Base-by-base conservation (phyloP, 2,113 vertebrate species). In the Indicator maculatus region DNA sequence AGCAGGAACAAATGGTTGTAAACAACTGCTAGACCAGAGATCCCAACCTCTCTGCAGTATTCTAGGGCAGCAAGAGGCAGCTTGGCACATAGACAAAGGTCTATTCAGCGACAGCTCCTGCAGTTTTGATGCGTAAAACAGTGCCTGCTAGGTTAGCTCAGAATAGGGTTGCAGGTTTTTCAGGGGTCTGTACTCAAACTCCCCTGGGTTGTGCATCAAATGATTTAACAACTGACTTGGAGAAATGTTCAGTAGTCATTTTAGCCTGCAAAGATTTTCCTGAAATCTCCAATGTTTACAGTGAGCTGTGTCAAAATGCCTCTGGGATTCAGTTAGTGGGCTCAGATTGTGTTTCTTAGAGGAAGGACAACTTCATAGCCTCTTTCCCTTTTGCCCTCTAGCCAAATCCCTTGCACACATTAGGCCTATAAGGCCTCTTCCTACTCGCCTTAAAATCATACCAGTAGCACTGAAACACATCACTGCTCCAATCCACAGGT, bases 141-240 rank as follows among this genome's bases (percentile, higher is more conserved):
- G 26, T 41, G 33, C 47, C 45, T 44, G 30, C 8, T 11, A 27
- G 36, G 23, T 28, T 63, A 83, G 61, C 16, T 26, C n/a, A 65
- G 38, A 79, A 47, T 1, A 38, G 9, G 17, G 28, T 5, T 1
- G 1, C n/a, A 72, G 1, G 1, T 59, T 59, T 18, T 38, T 26
- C 71, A 33, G 66, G 26, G 30, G 12, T 39, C 21, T 17, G 5
- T n/a, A 86, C 15, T 76, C 23, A 45, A 52, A 23, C 12, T n/a
- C 47, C 39, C 18, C 26, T 8, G 10, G n/a, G 12, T 10, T 58
- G 31, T 21, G 24, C 41, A 81, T 44, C 45, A 59, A 59, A n/a
- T 8, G 11, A 75, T 67, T 65, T 41, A 65, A 75, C 10, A 85
- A 41, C 11, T 9, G 28, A 65, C 45, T 60, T 53, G 27, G 33